Conservation (phyloP, 2,888 invertebrate species). For the Germaria angustata region DNA sequence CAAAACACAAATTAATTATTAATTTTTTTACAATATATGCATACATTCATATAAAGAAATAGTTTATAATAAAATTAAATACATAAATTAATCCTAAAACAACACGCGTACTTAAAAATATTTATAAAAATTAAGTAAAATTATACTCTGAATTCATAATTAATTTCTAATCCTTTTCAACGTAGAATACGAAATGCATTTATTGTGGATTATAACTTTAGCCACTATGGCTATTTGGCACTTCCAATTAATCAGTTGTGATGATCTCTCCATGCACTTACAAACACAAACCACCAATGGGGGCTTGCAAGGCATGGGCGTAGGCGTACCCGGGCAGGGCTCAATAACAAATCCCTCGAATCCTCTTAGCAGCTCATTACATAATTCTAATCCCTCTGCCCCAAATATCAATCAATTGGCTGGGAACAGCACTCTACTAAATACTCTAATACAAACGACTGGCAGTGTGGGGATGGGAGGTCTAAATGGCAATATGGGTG, state of each 20-base stretch:
- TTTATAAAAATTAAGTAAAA: neutral
- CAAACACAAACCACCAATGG: conserved; percentile 48
- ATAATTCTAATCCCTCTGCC: conserved; percentile 39
- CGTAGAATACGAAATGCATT: conserved; percentile 68
- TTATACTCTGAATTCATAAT: neutral
- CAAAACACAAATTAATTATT: conserved; percentile 28
- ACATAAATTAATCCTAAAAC: conserved; percentile 64
- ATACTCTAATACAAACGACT: conserved; percentile 67
- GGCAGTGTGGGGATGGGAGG: conserved; percentile 28
- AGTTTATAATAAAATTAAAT: conserved; percentile 9
- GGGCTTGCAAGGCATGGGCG: conserved; percentile 41
- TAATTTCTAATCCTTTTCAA: neutral
- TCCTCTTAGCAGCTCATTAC: conserved; percentile 16
- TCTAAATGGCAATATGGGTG: conserved; percentile 46
- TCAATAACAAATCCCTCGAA: conserved; percentile 41
- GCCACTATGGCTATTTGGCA: conserved; percentile 68
- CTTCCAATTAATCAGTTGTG: conserved; percentile 68
- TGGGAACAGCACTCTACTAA: conserved; percentile 73
- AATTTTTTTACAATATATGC: neutral
- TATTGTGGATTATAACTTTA: conserved; percentile 66
- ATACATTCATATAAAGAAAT: neutral
- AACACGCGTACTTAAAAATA: conserved; percentile 35
- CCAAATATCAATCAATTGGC: conserved; percentile 65
- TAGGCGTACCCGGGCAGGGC: conserved; percentile 16
- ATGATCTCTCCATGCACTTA: conserved; percentile 67